These are phyloP conservation scores for Epinephelus cyanopodus DNA, from an alignment of 2,113 vertebrate species.

Conservation along the genomic window DNA sequence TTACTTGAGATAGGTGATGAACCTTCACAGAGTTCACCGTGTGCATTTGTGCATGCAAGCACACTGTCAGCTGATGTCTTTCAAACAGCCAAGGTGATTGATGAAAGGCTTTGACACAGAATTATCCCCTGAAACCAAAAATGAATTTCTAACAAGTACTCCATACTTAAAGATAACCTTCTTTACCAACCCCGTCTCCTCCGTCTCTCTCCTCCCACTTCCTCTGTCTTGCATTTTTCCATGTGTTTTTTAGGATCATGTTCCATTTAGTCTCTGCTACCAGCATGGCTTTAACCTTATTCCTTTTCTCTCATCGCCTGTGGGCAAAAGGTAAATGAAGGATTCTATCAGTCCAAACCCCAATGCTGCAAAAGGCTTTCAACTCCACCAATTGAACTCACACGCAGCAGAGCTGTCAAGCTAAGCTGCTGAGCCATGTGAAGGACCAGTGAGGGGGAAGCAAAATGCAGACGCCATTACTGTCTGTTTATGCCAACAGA, in stretches of 20 bases:
- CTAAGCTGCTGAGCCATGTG: constrained; percentile 76
- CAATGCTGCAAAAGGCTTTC: constrained; percentile 79
- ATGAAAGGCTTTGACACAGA: constrained; percentile 30
- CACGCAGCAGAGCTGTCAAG: constrained; percentile 74
- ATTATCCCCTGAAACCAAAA: constrained; percentile 39
- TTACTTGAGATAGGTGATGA: constrained; percentile 24
- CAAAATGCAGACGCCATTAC: constrained; percentile 75
- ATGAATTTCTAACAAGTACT: not conserved
- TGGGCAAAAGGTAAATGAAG: constrained; percentile 77
- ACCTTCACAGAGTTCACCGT: constrained; percentile 31
- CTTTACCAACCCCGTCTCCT: constrained; percentile 7
- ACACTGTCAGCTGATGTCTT: constrained; percentile 34
- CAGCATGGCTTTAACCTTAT: constrained; percentile 72
- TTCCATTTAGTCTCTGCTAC: constrained; percentile 75
- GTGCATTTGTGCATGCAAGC: constrained; percentile 51
- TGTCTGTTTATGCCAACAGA: constrained; percentile 77
- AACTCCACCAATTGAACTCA: constrained; percentile 78
- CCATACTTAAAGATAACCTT: not conserved
- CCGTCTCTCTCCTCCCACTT: not conserved
- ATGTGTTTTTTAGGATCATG: constrained; percentile 67
- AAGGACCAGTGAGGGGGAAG: constrained; percentile 78
- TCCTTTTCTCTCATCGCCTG: constrained; percentile 66
- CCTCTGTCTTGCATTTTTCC: constrained; percentile 47
- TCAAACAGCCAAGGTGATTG: constrained; percentile 38
- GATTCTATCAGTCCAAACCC: constrained; percentile 73